These are phyloP conservation scores for Cirrhinus mrigala DNA, from an alignment of 2,797 vertebrate genomes.

Conservation along the genomic window DNA sequence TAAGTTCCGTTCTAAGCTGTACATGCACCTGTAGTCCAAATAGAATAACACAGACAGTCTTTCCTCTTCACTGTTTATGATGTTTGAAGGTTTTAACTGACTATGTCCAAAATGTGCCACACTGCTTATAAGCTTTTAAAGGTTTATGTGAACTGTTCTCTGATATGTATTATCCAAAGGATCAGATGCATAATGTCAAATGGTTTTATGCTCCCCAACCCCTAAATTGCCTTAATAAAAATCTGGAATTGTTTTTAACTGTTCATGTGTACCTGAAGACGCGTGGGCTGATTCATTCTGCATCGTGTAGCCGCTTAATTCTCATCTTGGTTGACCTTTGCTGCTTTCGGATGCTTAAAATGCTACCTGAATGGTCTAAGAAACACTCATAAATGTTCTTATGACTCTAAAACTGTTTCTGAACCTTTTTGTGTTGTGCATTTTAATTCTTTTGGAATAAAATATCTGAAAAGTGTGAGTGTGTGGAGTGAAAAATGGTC, in stretches of 20 bases:
- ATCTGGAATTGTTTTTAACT: conserved; percentile 28
- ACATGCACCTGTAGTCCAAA: not conserved
- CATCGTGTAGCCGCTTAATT: not conserved
- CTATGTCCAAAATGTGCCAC: not conserved
- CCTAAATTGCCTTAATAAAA: conserved; percentile 56
- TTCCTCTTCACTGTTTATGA: not conserved
- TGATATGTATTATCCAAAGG: not conserved
- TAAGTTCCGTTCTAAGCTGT: not conserved
- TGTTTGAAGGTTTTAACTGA: conserved; percentile 23
- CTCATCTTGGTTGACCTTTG: not conserved
- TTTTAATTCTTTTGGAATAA: not conserved
- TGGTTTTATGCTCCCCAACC: conserved; percentile 12
- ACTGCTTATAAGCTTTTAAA: conserved; percentile 16
- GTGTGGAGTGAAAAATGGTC: not conserved
- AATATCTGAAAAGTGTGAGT: not conserved
- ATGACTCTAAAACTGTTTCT: not conserved
- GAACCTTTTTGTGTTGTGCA: not conserved
- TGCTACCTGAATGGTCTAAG: not conserved
- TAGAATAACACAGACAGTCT: not conserved
- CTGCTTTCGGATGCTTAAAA: not conserved
- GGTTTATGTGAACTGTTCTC: conserved; percentile 11
- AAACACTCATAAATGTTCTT: not conserved
- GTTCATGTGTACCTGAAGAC: not conserved
- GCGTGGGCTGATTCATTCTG: not conserved
- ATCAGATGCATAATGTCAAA: not conserved